Evolutionary conservation across 2,113 vertebrate species (phyloP).

Genomic region (Psophia crepitans): DNA sequence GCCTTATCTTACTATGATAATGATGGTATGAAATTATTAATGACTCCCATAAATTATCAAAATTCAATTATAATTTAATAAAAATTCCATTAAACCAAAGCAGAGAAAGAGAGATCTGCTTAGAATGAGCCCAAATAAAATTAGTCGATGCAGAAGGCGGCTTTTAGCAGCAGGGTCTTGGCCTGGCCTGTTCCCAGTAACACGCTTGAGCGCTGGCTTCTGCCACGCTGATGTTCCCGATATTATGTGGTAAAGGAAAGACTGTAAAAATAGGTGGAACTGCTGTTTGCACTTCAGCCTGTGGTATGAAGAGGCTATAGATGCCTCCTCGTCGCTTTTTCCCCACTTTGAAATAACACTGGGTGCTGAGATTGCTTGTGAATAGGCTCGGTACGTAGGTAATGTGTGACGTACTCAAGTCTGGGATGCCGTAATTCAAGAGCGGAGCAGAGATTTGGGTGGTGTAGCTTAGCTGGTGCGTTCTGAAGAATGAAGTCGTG

Average conservation of each 20-base stretch:
- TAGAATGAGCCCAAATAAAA: neutral
- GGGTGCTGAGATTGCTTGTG: neutral
- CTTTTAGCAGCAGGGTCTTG: neutral
- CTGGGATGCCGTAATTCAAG: neutral
- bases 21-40: neutral
- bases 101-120: neutral
- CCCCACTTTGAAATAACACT: neutral
- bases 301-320: neutral
- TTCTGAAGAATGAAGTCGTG: neutral
- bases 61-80: neutral
- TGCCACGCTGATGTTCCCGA: neutral
- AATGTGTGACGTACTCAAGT: neutral
- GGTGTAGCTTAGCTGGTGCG: neutral
- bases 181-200: neutral
- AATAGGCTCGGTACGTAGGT: neutral
- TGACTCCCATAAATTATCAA: neutral
- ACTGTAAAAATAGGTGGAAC: neutral
- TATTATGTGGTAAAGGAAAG: neutral
- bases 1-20: neutral
- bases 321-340: neutral
- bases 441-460: neutral
- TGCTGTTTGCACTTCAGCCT: neutral
- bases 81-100: neutral
- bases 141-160: fast-evolving
- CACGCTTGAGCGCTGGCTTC: fast-evolving